Base-by-base conservation (phyloP, 2,797 vertebrate genomes). In the Etheostoma nigrum region DNA sequence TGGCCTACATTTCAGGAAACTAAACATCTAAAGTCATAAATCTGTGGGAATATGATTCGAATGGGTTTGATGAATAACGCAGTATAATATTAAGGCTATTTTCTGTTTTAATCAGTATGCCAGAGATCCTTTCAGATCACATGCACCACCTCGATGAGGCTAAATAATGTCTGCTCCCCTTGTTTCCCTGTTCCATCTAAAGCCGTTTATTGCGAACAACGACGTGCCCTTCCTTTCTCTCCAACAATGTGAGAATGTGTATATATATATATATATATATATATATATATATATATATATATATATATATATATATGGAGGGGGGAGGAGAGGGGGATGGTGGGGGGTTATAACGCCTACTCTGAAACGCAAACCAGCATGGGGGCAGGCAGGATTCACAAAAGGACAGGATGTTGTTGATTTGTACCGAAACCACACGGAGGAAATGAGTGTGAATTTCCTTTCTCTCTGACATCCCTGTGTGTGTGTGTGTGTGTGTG, bases 321-420 rank as follows among this genome's bases (percentile, higher is more conserved):
- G 19, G 51, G 15, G 47, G 52, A 2, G 15, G 30, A 1, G 30
- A 5, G 19, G n/a, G 13, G 4, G 1, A 6, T 18, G 45, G 58
- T 5, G 30, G 48, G 67, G 78, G 77, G 83, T 79, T 88, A 89
- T 91, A 85, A 91, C 88, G 91, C 89, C 90, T 80, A 55, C 85
- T 79, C 83, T 88, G 86, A 91, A 93, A 90, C 91, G 82, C 86
- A 88, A 90, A 89, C 94, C 95, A 93, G 93, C 95, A 96, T 93
- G 93, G 93, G 94, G 95, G 95, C 95, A 95, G 86, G 90, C 93
- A 95, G 95, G 94, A 95, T 93, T 95, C 94, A 97, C 96, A 97
- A 97, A 97, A 96, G 96, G 96, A 96, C 96, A 97, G 96, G 96
- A 97, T 97, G 97, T 96, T 96, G 96, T 97, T 96, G 96, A 97